These are phyloP conservation scores for Brachionichthys hirsutus DNA, from an alignment of 2,113 vertebrate species.

Conservation along the genomic window DNA sequence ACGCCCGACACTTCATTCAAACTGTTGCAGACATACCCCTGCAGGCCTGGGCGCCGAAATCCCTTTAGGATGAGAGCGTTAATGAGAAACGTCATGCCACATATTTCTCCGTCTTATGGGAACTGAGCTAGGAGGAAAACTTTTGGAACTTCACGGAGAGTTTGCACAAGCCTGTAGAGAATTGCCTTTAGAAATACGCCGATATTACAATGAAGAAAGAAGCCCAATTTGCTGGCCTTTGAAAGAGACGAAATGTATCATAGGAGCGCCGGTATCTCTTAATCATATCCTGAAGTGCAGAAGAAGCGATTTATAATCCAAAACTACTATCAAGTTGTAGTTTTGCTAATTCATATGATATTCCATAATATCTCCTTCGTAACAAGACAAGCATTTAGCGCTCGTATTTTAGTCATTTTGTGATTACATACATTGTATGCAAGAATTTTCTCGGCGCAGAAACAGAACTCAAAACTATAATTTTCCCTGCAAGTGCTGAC, in stretches of 20 bases:
- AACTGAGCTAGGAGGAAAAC: slow-evolving; percentile 33
- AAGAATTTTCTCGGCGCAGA: too few species aligned
- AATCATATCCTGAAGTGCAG: too few species aligned
- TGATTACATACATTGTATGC: too few species aligned
- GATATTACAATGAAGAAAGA: slow-evolving; percentile 12
- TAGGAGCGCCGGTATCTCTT: too few species aligned
- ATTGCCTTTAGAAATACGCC: slow-evolving; percentile 23
- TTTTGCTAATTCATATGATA: too few species aligned
- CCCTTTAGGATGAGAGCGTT: slow-evolving; percentile 26
- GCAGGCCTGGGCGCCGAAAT: slow-evolving; percentile 1
- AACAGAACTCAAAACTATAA: too few species aligned
- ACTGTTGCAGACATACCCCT: slow-evolving; percentile 9
- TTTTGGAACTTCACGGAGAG: slow-evolving; percentile 39
- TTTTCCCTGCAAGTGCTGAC: too few species aligned
- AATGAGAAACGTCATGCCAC: slow-evolving; percentile 51
- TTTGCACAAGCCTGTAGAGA: slow-evolving; percentile 39
- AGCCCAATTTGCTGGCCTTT: slow-evolving; percentile 22
- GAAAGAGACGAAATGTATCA: slow-evolving; percentile 24
- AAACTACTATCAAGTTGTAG: too few species aligned
- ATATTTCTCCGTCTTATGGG: slow-evolving; percentile 48
- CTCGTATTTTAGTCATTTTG: too few species aligned
- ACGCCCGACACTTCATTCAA: slow-evolving; percentile 1
- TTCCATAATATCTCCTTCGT: too few species aligned
- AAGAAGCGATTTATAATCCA: too few species aligned
- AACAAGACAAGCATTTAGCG: too few species aligned